Base-by-base conservation (phyloP, 2,797 vertebrate species). In the Heteromormyrus szaboi region DNA sequence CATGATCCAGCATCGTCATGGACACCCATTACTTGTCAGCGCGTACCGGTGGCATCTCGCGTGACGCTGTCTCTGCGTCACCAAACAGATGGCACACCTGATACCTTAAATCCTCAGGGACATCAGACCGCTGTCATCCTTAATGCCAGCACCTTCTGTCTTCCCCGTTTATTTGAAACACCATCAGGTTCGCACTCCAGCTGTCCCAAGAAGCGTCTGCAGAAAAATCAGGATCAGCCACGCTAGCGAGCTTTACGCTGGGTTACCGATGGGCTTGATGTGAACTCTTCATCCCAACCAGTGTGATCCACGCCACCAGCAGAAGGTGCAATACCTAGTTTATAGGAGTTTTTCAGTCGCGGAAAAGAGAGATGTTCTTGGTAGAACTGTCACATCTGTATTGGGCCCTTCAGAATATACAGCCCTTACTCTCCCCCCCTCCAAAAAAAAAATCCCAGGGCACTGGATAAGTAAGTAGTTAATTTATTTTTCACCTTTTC, bases 31-130 rank as follows among this genome's bases (percentile, higher is more conserved):
- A 79, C 37, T 37, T 81, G 76, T 81, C 19, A 46, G 76, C 17
- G 5, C 37, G 4, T 46, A 11, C 41, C 6, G 6, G 37, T 8
- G 33, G 72, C 9, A n/a, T 81, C 37, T 5, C 41, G 0, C 17
- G 41, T 22, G 76, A 22, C 2, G 41, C 8, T 46, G 41, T 41
- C 76, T n/a, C 17, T n/a, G 41, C 76, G 46, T 46, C 37, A n/a
- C 3, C 6, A 81, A 81, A 81, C 76, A 81, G 76, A 46, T 46
- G 76, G 76, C 7, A 17, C 8, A 81, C 76, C 76, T 22, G 76
- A n/a, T 81, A 81, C 76, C 7, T 81, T 81, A 81, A 81, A 81
- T 81, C 76, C 76, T 81, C 76, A 22, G 41, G 76, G 76, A 81
- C 41, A 9, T 81, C 76, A 81, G 76, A 19, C 19, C 1, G 37